Percentiles rank a stretch among this genome's conserved stretches.
phyloP scores from a whole-genome alignment of 2,888 invertebrate genomes.

The Troilus luridus region DNA sequence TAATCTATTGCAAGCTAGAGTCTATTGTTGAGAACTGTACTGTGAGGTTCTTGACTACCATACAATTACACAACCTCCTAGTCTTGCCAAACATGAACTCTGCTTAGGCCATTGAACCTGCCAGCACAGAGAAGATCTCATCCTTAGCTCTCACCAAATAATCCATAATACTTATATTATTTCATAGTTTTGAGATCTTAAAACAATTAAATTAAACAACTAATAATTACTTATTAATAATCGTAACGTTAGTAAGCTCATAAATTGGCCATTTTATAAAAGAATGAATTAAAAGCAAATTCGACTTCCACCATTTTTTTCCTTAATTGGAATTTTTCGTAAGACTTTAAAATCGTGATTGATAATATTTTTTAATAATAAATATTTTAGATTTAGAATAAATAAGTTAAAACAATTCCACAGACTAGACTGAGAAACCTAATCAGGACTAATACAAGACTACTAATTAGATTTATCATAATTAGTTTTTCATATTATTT shows the following conservation, averaged over 20 bases:
- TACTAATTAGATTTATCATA: too few relatives aligned
- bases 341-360: too few relatives aligned
- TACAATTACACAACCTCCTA: constrained; percentile 9
- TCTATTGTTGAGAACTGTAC: not conserved
- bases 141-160: not conserved
- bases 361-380: too few relatives aligned
- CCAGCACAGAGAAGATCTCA: not conserved
- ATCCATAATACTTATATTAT: not conserved
- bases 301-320: too few relatives aligned
- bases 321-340: too few relatives aligned
- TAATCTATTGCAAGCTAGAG: not conserved
- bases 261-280: not conserved
- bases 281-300: too few relatives aligned
- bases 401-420: too few relatives aligned
- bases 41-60: constrained; percentile 24
- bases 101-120: constrained; percentile 2
- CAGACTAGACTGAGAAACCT: too few relatives aligned
- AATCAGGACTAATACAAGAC: too few relatives aligned
- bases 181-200: not conserved
- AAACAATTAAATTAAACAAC: not conserved
- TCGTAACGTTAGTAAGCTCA: not conserved
- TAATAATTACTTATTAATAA: not conserved
- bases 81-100: constrained; percentile 45
- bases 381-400: too few relatives aligned
- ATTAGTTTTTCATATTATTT: too few relatives aligned